Evolutionary conservation across 2,888 invertebrate genomes (phyloP), one percentile per base, ranked within the genome.

Genomic region (Limnephilus auricula): DNA sequence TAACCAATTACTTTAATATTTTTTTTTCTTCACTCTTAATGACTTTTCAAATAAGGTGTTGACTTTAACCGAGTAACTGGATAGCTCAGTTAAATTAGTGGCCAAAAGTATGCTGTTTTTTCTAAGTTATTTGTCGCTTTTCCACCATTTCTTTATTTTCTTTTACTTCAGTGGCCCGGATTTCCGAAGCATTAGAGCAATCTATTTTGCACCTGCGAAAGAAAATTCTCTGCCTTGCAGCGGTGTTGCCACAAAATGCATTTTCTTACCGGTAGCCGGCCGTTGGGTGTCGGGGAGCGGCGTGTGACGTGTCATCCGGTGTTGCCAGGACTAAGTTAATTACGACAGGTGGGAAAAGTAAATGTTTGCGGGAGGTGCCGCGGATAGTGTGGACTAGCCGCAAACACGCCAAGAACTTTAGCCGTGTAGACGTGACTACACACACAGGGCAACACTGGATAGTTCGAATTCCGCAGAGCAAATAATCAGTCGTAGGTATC

Each of bases 261-360:
- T 30, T 85, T 37, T 40, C 85, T 85, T 15, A n/a, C 85, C 45
- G n/a, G 10, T 45, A 18, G 65, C 65, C 25, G 65, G 25, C 65
- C 25, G 45, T 45, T 15, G 45, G 3, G 50, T 6, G 18, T 65
- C 65, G 65, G 65, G 25, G 65, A 65, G 65, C 65, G 65, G 25
- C n/a, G n/a, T 89, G 79, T n/a, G 83, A 83, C 83, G 83, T 89
- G 83, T 83, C 83, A 82, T 45, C 50, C 65, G 40, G 34, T 83
- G 84, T 65, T 89, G 83, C 34, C 85, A 83, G 50, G 85, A 30
- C 90, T 87, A 91, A 91, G 89, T 91, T 90, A 91, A 91, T 91
- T 91, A 91, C 85, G 85, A 80, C 89, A 91, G 90, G 91, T 90
- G 91, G 40, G 83, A 89, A 91, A 89, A 91, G 89, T 91, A 89